phyloP scores from a whole-genome alignment of 2,888 invertebrate genomes.

The Drosophila mettleri region DNA sequence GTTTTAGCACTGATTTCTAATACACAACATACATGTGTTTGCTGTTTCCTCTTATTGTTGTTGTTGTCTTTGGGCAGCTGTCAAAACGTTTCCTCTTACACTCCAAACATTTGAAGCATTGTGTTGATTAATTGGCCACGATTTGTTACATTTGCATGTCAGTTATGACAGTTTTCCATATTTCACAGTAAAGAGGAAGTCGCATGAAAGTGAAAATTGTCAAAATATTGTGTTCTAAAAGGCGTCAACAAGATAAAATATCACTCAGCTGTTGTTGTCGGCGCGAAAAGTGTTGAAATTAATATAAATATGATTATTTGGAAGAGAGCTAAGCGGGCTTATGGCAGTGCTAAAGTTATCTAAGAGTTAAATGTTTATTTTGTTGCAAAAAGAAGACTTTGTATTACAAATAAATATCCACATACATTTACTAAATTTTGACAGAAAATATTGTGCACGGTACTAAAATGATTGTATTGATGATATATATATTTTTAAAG shows the following conservation, averaged over 20 bases:
- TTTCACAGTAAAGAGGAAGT: slow-evolving; percentile 15
- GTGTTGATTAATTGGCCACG: slow-evolving; percentile 50
- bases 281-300: slow-evolving; percentile 17
- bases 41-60: not conserved
- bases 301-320: not conserved
- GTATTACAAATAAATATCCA: not conserved
- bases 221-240: slow-evolving; percentile 39
- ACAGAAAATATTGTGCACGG: not conserved
- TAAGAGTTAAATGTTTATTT: not conserved
- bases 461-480: not conserved
- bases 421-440: not conserved
- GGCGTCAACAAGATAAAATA: slow-evolving; percentile 35
- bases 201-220: slow-evolving; percentile 40
- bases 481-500: not conserved
- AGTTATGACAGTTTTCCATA: slow-evolving; percentile 48
- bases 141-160: slow-evolving; percentile 51
- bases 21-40: slow-evolving; percentile 32
- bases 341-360: not conserved
- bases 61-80: slow-evolving; percentile 30
- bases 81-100: slow-evolving; percentile 37
- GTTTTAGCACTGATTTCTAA: slow-evolving; percentile 22
- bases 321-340: slow-evolving; percentile 8
- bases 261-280: slow-evolving; percentile 43
- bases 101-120: slow-evolving; percentile 23
- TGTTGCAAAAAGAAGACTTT: not conserved